phyloP scores from a whole-genome alignment of 2,888 invertebrate genomes.

The Dorcus parallelipipedus region DNA sequence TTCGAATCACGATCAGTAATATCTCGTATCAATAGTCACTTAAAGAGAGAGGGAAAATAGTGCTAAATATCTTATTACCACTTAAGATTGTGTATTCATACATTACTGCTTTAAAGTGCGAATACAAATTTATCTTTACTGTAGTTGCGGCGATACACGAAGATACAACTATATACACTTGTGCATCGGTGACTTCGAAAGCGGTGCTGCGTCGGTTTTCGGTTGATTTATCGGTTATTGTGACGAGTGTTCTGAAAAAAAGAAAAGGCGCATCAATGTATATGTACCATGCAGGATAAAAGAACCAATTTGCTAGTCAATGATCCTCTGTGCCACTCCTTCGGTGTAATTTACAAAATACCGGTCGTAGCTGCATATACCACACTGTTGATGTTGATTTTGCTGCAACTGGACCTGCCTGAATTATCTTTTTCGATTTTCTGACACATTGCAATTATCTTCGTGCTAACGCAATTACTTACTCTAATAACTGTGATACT shows the following conservation, averaged over 20 bases:
- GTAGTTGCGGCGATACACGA: not conserved
- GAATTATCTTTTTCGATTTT: conserved; percentile 15
- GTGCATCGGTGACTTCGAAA: not conserved
- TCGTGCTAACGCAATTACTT: not conserved
- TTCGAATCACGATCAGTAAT: not conserved
- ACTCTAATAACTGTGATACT: not conserved
- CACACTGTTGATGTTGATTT: conserved; percentile 33
- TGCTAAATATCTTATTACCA: conserved; percentile 16
- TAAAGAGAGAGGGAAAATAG: conserved; percentile 1
- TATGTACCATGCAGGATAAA: conserved; percentile 22
- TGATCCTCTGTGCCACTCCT: conserved; percentile 24
- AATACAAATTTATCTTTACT: not conserved
- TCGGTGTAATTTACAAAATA: conserved; percentile 23
- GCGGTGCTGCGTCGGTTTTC: not conserved
- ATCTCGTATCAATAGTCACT: not conserved
- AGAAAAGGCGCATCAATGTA: not conserved
- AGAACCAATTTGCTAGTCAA: conserved; percentile 18
- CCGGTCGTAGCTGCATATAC: conserved; percentile 29
- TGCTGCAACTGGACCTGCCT: conserved; percentile 35
- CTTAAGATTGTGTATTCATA: conserved; percentile 14
- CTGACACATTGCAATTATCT: not conserved
- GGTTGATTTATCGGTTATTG: not conserved
- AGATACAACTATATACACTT: not conserved
- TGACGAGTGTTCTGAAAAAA: not conserved
- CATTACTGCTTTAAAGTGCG: conserved; percentile 6